Evolutionary conservation across 2,113 vertebrate species (phyloP).

Genomic region (Eleginops maclovinus): DNA sequence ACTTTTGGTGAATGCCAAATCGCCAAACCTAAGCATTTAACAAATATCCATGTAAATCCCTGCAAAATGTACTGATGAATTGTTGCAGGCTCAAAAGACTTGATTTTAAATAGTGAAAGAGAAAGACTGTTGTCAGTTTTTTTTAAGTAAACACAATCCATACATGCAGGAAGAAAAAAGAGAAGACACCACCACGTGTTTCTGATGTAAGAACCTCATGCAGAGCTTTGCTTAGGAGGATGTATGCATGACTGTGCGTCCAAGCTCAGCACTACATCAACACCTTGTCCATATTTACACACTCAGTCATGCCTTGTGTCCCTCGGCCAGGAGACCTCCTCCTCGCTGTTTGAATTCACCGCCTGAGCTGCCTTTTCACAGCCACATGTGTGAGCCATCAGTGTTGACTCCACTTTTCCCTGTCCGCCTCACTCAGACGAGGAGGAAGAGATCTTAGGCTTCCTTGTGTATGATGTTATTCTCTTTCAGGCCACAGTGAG

Average conservation of each 20-base stretch:
- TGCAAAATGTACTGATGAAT: neutral
- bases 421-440: slow-evolving; percentile 47
- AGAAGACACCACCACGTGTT: slow-evolving; percentile 31
- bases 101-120: neutral
- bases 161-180: slow-evolving; percentile 30
- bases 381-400: slow-evolving; percentile 76
- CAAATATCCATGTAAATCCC: neutral
- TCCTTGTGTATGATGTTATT: slow-evolving; percentile 53
- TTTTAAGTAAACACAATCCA: neutral
- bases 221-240: slow-evolving; percentile 34
- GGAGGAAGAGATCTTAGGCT: slow-evolving; percentile 52
- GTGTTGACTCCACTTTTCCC: slow-evolving; percentile 47
- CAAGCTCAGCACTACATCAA: slow-evolving; percentile 55
- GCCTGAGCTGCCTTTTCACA: slow-evolving; percentile 52
- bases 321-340: slow-evolving; percentile 59
- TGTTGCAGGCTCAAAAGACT: neutral
- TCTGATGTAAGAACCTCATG: slow-evolving; percentile 26
- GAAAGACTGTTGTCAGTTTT: neutral
- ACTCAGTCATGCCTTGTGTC: slow-evolving; percentile 65
- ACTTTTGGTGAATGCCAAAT: too few species aligned
- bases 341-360: slow-evolving; percentile 61
- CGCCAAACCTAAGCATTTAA: too few species aligned
- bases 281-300: slow-evolving; percentile 67
- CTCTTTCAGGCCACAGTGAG: slow-evolving; percentile 50
- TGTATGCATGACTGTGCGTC: slow-evolving; percentile 37